Percentiles rank a stretch among this genome's conserved stretches.
These are phyloP conservation scores for Chloropsis cyanopogon DNA, from an alignment of 2,113 vertebrate genomes.

Conservation along the genomic window DNA sequence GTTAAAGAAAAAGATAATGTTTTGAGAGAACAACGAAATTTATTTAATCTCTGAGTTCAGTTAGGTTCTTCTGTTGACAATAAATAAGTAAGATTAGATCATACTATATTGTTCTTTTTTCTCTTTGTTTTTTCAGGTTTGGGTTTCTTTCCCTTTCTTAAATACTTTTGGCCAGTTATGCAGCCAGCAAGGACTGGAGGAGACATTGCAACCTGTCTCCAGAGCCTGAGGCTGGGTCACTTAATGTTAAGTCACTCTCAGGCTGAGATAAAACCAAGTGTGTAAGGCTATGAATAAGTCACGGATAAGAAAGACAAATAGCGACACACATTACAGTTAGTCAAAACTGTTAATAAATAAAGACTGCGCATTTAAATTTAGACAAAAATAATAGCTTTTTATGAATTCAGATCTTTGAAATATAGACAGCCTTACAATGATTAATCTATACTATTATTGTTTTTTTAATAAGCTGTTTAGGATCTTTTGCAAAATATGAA, in stretches of 20 bases:
- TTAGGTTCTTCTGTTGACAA: background rate
- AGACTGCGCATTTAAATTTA: background rate
- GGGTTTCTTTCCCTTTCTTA: accelerated
- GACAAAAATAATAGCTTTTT: background rate
- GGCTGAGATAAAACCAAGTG: background rate
- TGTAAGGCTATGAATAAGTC: background rate
- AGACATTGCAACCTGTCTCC: background rate
- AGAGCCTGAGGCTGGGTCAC: background rate
- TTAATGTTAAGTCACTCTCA: background rate
- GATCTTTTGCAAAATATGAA: background rate
- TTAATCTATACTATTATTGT: background rate
- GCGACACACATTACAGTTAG: background rate
- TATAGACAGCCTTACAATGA: background rate
- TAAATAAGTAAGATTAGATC: background rate
- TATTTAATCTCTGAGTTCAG: background rate
- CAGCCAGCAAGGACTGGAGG: background rate
- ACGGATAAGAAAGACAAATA: background rate
- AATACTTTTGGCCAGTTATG: background rate
- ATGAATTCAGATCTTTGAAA: background rate
- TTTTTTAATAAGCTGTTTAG: background rate
- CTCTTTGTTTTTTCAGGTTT: too few species aligned
- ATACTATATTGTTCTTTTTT: background rate
- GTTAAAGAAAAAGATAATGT: background rate
- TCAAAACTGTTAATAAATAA: background rate
- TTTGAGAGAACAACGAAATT: background rate